Base-by-base conservation (phyloP, 37 sponge, comb jelly and placozoan genomes). In the Crambe crambe region DNA sequence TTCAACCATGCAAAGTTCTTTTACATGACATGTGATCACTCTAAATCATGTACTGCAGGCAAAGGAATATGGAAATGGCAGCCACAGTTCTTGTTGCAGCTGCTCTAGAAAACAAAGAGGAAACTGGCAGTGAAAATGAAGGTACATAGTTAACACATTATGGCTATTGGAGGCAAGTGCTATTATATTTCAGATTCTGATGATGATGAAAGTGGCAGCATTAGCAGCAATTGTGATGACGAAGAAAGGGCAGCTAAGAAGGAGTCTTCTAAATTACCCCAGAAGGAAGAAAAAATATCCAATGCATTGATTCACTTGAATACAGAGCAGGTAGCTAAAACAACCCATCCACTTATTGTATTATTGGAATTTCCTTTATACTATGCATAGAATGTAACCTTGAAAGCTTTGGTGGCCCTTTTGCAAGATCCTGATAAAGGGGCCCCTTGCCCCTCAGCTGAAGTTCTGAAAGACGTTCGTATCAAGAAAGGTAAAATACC, bases 381-480 rank as follows among this genome's bases (percentile, higher is more conserved):
- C n/a, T n/a, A n/a, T 0, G 41, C 43, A 8, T 4, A 68, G 43
- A 86, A 76, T n/a, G 22, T 77, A 26, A 81, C 86, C 2, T 54
- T 90, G 44, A 87, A 91, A 22, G 81, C 79, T 4, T 62, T 91
- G 60, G 68, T 86, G 6, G 56, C 74, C 27, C 39, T 91, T 3
- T 51, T 91, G n/a, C 91, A 91, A 64, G 87, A 91, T 29, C 91
- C 91, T 1, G 91, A 91, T 63, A n/a, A 70, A 21, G 91, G 91
- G 27, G 91, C 69, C 1, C 79, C 79, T 0, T 42, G 91, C 22
- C 86, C 87, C 23, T 37, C 58, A 10, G 75, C n/a, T 2, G 42
- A 37, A 1, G 58, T 54, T 40, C 60, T 81, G 39, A 54, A 76
- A 34, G 83, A 88, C 38, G 78, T 88, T 20, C 75, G 76, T 27